Evolutionary conservation across 1,140 invertebrate species (phyloP).

Genomic region (Zaprionus davidi): DNA sequence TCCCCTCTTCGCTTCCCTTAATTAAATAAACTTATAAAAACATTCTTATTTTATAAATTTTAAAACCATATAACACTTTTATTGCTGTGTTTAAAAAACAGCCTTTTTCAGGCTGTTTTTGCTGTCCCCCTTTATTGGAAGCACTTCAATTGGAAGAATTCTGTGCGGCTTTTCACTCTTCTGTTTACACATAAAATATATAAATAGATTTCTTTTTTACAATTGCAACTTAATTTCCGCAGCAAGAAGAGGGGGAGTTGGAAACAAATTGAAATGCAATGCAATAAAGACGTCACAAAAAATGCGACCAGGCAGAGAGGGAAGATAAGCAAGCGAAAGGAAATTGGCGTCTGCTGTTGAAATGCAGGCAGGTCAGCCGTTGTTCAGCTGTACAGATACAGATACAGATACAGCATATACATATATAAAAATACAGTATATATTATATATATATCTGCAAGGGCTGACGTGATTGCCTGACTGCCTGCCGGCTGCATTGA

Average conservation of each 20-base stretch:
- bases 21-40: not conserved
- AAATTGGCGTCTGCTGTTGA: not conserved
- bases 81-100: not conserved
- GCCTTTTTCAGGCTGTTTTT: not conserved
- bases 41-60: not conserved
- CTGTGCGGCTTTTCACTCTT: not conserved
- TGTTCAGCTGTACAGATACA: not conserved
- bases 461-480: constrained; percentile 62
- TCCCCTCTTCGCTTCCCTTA: not conserved
- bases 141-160: not conserved
- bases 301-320: not conserved
- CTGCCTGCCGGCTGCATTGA: constrained; percentile 60
- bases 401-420: not conserved
- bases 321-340: constrained; percentile 1
- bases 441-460: constrained; percentile 7
- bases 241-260: not conserved
- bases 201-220: not conserved
- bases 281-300: constrained; percentile 39
- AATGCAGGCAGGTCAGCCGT: not conserved
- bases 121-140: not conserved
- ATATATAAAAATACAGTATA: not conserved
- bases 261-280: constrained; percentile 64
- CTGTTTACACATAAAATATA: not conserved
- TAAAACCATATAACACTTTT: too few relatives aligned
- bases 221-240: constrained; percentile 67